Conservation (phyloP, 2,797 vertebrate genomes). For the Brotula barbata region DNA sequence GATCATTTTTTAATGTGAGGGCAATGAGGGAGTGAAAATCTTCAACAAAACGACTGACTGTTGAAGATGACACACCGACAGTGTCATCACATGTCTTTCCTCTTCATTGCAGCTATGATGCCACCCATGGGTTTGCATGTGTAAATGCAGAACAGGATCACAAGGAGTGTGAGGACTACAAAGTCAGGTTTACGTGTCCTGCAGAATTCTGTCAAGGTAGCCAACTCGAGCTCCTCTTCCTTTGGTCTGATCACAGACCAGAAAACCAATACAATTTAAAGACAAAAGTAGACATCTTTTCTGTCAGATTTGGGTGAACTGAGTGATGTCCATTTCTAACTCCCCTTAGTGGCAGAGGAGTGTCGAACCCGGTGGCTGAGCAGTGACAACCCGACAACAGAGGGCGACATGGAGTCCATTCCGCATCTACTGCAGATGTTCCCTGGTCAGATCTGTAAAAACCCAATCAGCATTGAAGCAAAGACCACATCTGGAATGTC, state of each 20-base stretch:
- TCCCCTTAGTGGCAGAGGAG: conserved; percentile 34
- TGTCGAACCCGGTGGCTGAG: conserved; percentile 62
- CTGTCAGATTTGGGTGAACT: too few species aligned
- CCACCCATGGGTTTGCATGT: conserved; percentile 53
- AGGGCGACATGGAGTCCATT: conserved; percentile 59
- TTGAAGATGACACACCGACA: too few species aligned
- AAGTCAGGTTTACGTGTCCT: conserved; percentile 60
- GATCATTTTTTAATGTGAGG: conserved; percentile 49
- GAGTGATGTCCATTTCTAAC: not conserved
- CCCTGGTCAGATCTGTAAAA: conserved; percentile 47
- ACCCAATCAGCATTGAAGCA: conserved; percentile 51
- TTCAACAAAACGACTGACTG: not conserved
- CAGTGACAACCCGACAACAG: conserved; percentile 30
- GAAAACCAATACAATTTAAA: too few species aligned
- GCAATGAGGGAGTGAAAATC: not conserved
- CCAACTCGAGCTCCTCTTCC: too few species aligned
- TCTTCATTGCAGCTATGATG: conserved; percentile 49
- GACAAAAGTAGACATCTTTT: not conserved
- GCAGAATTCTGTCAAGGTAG: conserved; percentile 57
- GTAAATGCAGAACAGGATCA: conserved; percentile 51
- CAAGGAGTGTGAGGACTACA: conserved; percentile 48
- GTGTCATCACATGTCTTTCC: not conserved
- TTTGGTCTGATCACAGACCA: too few species aligned
- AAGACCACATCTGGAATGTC: conserved; percentile 44
- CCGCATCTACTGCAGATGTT: conserved; percentile 40